Conservation (phyloP, 2,797 vertebrate species). For the Artibeus lituratus region DNA sequence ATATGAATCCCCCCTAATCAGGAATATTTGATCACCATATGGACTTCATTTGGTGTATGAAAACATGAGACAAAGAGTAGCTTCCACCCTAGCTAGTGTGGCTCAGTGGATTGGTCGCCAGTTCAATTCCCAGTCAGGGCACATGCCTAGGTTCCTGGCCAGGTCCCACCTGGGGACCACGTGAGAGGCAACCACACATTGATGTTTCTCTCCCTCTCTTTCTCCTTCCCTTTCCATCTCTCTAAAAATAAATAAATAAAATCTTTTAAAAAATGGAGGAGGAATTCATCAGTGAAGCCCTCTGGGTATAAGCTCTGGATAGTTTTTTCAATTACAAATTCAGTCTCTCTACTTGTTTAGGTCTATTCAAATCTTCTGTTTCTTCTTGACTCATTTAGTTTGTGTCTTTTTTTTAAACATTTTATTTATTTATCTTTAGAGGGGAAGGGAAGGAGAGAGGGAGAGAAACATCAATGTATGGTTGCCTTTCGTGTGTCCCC, state of each 20-base stretch:
- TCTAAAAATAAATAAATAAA: too few relatives aligned
- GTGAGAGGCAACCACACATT: not conserved
- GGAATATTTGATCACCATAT: slow-evolving; percentile 91
- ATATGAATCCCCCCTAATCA: slow-evolving; percentile 91
- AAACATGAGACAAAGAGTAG: slow-evolving; percentile 91
- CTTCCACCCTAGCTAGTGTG: slow-evolving; percentile 79
- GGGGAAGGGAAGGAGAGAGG: too few relatives aligned
- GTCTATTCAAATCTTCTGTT: not conserved
- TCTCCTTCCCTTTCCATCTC: too few relatives aligned
- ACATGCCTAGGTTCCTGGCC: too few relatives aligned
- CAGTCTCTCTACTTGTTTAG: not conserved
- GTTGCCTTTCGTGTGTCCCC: too few relatives aligned
- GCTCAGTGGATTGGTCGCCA: too few relatives aligned
- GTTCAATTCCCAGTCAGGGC: too few relatives aligned
- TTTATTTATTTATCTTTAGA: too few relatives aligned
- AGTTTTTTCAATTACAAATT: not conserved
- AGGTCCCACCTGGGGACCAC: too few relatives aligned
- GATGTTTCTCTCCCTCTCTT: too few relatives aligned
- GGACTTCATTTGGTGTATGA: slow-evolving; percentile 89
- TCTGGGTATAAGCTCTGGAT: not conserved
- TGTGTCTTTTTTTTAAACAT: not conserved
- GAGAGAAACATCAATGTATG: too few relatives aligned
- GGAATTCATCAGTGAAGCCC: not conserved
- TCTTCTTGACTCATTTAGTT: not conserved
- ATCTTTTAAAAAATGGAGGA: not conserved